Percentiles rank a stretch among this genome's conserved stretches.
Conservation (phyloP, 2,113 vertebrate genomes). For the Calidris pugnax region DNA sequence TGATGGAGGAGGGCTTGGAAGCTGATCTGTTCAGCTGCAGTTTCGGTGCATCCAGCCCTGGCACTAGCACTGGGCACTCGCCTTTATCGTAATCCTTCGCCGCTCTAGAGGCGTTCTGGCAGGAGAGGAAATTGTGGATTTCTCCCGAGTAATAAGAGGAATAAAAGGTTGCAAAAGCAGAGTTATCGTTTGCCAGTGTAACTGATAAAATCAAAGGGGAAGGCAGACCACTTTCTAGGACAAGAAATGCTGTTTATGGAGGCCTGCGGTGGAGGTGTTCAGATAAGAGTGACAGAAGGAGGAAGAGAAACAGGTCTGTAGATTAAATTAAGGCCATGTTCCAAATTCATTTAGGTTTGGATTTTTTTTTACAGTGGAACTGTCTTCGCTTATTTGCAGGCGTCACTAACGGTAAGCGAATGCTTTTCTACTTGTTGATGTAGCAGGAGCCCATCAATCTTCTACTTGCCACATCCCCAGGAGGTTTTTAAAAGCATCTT, state of each 20-base stretch:
- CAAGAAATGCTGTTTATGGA: neutral
- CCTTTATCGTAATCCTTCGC: neutral
- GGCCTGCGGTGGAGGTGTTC: neutral
- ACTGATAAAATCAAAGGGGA: neutral
- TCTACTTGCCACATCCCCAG: neutral
- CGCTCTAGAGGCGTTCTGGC: neutral
- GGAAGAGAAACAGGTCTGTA: neutral
- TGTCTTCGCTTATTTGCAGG: neutral
- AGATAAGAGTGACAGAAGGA: neutral
- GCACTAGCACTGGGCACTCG: accelerated
- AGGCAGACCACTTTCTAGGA: neutral
- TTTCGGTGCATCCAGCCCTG: accelerated
- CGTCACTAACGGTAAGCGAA: accelerated
- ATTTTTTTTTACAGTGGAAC: neutral
- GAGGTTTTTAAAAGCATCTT: neutral
- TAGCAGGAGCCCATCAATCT: neutral
- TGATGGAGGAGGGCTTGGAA: accelerated
- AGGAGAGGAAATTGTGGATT: neutral
- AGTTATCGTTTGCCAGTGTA: neutral
- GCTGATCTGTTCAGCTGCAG: accelerated
- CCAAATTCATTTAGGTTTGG: neutral
- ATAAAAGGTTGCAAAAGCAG: neutral
- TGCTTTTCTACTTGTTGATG: neutral
- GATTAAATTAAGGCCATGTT: neutral
- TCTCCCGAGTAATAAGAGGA: neutral